Evolutionary conservation across 2,888 invertebrate species (phyloP).

Genomic region (Phengaris arion): DNA sequence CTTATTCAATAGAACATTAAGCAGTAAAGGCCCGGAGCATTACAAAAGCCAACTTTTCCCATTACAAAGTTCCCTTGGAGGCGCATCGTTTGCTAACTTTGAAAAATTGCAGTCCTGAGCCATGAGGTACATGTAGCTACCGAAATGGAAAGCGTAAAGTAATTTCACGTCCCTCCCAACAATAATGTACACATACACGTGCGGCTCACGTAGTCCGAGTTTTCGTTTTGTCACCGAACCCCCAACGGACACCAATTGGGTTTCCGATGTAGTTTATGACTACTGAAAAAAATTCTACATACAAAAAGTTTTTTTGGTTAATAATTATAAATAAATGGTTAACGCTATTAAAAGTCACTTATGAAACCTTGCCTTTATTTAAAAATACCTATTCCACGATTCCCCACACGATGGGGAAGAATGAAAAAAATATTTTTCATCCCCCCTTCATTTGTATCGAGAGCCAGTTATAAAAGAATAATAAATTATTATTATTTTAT

Average conservation of each 20-base stretch:
- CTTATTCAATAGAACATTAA: not conserved
- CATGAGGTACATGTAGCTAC: not conserved
- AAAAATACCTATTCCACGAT: too few species aligned
- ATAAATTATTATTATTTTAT: too few species aligned
- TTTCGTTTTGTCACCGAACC: not conserved
- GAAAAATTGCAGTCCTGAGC: conserved; percentile 11
- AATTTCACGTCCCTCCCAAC: conserved; percentile 1
- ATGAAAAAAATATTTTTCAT: too few species aligned
- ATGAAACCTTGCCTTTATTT: too few species aligned
- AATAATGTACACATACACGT: not conserved
- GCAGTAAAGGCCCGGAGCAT: not conserved
- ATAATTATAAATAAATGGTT: not conserved
- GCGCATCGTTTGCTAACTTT: conserved; percentile 6
- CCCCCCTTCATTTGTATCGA: not conserved
- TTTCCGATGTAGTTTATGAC: not conserved
- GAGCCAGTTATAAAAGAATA: too few species aligned
- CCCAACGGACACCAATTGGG: not conserved
- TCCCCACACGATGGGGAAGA: too few species aligned
- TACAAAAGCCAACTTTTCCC: conserved; percentile 11
- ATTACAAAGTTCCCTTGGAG: conserved; percentile 8
- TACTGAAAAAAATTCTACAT: not conserved
- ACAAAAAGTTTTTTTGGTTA: not conserved
- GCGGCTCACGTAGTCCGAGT: not conserved
- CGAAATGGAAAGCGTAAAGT: not conserved
- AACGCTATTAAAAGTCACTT: too few species aligned